Evolutionary conservation across 2,113 vertebrate genomes (phyloP).

Genomic region (Dipodomys merriami): DNA sequence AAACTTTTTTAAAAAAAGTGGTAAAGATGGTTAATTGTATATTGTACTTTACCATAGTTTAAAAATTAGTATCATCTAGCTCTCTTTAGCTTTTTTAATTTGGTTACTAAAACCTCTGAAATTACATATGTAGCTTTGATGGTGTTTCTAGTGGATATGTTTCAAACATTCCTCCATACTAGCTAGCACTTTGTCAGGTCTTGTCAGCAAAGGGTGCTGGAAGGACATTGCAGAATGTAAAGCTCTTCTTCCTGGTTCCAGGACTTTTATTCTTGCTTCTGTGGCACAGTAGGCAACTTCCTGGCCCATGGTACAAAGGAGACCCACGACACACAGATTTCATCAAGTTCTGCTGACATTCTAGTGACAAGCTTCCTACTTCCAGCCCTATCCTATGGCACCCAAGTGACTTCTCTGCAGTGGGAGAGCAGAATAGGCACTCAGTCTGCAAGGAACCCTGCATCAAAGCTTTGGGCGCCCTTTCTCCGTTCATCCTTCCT

Average conservation of each 20-base stretch:
- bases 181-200: neutral
- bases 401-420: neutral
- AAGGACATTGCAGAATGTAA: neutral
- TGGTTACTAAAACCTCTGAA: neutral
- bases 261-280: neutral
- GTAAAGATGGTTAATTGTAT: neutral
- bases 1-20: neutral
- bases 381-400: neutral
- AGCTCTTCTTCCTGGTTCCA: neutral
- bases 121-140: neutral
- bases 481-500: neutral
- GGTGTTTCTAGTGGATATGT: neutral
- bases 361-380: neutral
- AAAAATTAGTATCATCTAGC: neutral
- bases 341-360: neutral
- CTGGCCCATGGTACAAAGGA: neutral
- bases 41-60: neutral
- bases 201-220: constrained; percentile 47
- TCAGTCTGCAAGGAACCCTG: neutral
- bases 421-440: rapidly evolving
- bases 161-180: neutral
- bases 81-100: neutral
- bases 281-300: constrained; percentile 39
- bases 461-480: neutral
- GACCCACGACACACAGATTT: neutral